Percentiles rank a stretch among this genome's conserved stretches.
Conservation (phyloP, 2,888 invertebrate genomes). For the Drosophila sordidapex region DNA sequence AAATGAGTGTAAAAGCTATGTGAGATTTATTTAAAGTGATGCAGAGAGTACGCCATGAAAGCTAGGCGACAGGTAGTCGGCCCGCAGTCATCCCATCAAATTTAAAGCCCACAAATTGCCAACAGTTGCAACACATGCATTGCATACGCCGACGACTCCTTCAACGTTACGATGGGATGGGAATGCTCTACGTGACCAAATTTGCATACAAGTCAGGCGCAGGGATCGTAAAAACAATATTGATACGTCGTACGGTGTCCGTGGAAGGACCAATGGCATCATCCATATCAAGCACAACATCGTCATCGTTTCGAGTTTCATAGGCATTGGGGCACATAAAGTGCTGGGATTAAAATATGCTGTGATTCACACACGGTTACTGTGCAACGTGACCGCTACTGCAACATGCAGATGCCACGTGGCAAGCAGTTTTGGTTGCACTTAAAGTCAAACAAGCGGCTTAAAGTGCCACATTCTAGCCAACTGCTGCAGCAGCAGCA, state of each 20-base stretch:
- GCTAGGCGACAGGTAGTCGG: conserved; percentile 14
- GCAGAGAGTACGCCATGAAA: conserved; percentile 43
- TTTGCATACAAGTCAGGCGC: conserved; percentile 60
- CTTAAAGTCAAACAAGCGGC: conserved; percentile 30
- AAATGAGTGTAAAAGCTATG: conserved; percentile 17
- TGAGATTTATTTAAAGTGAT: conserved; percentile 69
- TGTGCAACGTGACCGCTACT: conserved; percentile 24
- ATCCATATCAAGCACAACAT: conserved; percentile 39
- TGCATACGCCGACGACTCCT: conserved; percentile 9
- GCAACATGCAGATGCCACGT: conserved; percentile 37
- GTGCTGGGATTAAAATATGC: conserved; percentile 64
- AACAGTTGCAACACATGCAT: conserved; percentile 31
- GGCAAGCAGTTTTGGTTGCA: conserved; percentile 32
- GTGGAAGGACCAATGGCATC: conserved; percentile 30
- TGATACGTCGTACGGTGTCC: conserved; percentile 59
- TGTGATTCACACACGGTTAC: conserved; percentile 26
- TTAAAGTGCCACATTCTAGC: conserved; percentile 31
- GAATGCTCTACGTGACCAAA: conserved; percentile 45
- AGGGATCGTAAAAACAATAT: conserved; percentile 69
- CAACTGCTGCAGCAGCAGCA: conserved; percentile 5
- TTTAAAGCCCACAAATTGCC: conserved; percentile 42
- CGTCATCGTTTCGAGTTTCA: conserved; percentile 42
- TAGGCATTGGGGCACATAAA: conserved; percentile 55
- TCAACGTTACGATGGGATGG: conserved; percentile 9
- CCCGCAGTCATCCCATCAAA: conserved; percentile 36